phyloP scores from a whole-genome alignment of 2,113 vertebrate genomes.

The Stigmatopora argus region DNA sequence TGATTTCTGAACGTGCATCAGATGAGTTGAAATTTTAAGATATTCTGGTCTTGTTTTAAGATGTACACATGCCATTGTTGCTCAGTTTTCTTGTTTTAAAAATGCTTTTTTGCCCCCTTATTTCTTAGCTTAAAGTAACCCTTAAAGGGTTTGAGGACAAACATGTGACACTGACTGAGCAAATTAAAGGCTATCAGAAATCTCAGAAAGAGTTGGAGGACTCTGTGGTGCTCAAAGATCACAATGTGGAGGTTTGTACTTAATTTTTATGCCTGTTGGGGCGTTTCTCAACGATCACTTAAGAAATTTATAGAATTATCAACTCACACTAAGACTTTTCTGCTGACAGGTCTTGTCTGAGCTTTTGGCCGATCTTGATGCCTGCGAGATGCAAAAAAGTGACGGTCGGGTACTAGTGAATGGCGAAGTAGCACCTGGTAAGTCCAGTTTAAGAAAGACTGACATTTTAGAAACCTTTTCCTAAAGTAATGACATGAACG shows the following conservation, averaged over 20 bases:
- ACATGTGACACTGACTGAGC: slow-evolving; percentile 79
- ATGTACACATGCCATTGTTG: neutral
- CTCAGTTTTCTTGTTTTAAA: neutral
- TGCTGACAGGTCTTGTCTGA: slow-evolving; percentile 81
- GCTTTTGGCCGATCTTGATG: slow-evolving; percentile 84
- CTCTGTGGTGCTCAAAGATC: slow-evolving; percentile 82
- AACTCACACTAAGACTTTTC: neutral
- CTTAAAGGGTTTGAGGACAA: slow-evolving; percentile 83
- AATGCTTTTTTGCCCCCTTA: neutral
- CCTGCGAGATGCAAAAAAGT: slow-evolving; percentile 63
- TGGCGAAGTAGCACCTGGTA: slow-evolving; percentile 77
- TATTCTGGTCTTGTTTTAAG: neutral
- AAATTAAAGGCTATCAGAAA: slow-evolving; percentile 83
- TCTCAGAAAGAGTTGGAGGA: slow-evolving; percentile 85
- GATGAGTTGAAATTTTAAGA: too few relatives aligned
- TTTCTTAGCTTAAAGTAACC: slow-evolving; percentile 76
- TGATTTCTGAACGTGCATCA: neutral
- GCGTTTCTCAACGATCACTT: neutral
- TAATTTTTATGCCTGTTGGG: neutral
- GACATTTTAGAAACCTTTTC: neutral
- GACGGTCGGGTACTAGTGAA: slow-evolving; percentile 76
- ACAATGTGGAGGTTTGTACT: slow-evolving; percentile 80
- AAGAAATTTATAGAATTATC: neutral
- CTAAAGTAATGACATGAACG: neutral
- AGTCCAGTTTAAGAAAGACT: neutral